A percentile compares a stretch with the other conserved stretches of the same genome.
Evolutionary conservation across 2,797 vertebrate genomes (phyloP).

Genomic region (Pseudopleuronectes americanus): DNA sequence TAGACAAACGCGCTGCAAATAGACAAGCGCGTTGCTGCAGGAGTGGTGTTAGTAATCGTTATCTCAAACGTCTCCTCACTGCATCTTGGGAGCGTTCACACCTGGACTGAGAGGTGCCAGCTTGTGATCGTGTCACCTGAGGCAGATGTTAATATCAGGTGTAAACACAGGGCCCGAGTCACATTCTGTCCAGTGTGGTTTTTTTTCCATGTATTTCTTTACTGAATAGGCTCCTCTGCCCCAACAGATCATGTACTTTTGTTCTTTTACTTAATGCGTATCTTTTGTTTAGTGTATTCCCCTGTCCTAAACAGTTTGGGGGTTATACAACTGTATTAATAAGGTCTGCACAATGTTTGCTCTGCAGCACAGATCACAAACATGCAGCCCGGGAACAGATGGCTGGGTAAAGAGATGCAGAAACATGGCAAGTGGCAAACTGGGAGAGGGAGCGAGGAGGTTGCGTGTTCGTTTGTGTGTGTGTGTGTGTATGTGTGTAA

Average conservation of each 20-base stretch:
- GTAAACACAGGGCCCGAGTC: too few species aligned
- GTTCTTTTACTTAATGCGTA: neutral
- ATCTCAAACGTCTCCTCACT: too few species aligned
- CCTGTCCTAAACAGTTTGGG: neutral
- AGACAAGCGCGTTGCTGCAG: too few species aligned
- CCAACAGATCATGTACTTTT: neutral
- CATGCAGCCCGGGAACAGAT: constrained; percentile 54
- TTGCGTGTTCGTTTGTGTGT: neutral
- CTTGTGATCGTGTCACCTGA: too few species aligned
- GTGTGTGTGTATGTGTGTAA: neutral
- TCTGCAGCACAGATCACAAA: constrained; percentile 44
- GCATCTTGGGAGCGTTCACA: too few species aligned
- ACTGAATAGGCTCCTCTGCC: neutral
- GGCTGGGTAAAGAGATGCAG: constrained; percentile 48
- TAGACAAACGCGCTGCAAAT: too few species aligned
- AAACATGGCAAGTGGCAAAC: constrained; percentile 35
- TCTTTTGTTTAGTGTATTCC: neutral
- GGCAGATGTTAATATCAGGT: too few species aligned
- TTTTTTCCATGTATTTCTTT: neutral
- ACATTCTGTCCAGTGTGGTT: neutral
- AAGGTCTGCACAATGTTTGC: constrained; percentile 30
- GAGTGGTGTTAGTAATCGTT: too few species aligned
- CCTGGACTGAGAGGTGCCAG: too few species aligned
- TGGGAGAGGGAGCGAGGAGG: constrained; percentile 14
- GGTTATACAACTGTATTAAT: constrained; percentile 24